Evolutionary conservation across 2,888 invertebrate species (phyloP).

Genomic region (Eugnorisma glareosa): DNA sequence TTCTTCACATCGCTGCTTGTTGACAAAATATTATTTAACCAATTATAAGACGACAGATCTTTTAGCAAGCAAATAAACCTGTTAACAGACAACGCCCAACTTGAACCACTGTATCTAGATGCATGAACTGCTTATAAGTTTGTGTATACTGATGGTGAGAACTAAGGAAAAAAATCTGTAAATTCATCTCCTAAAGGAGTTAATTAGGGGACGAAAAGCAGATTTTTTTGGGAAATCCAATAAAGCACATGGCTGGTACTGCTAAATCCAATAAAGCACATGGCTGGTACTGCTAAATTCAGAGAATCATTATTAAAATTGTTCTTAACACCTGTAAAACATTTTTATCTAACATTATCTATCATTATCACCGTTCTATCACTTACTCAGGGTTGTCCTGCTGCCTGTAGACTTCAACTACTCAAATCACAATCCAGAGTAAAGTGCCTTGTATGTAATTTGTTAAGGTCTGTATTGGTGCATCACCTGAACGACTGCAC

Average conservation of each 20-base stretch:
- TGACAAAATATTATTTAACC: not conserved
- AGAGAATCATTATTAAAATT: not conserved
- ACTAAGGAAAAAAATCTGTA: not conserved
- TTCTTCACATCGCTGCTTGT: not conserved
- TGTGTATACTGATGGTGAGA: not conserved
- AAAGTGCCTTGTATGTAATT: not conserved
- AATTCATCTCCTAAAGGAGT: not conserved
- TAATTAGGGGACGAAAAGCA: not conserved
- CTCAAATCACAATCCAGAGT: not conserved
- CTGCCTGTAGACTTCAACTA: not conserved
- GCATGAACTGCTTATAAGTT: not conserved
- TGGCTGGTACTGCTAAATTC: not conserved
- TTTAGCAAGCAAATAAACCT: not conserved
- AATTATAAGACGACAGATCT: not conserved
- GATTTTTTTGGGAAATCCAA: not conserved
- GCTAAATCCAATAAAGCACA: not conserved
- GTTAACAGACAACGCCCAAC: not conserved
- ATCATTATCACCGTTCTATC: not conserved
- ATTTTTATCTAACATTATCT: not conserved
- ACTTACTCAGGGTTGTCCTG: not conserved
- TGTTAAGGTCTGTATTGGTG: too few relatives aligned
- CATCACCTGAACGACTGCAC: conserved; percentile 50
- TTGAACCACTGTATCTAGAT: not conserved
- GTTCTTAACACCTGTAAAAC: not conserved
- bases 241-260: not conserved